phyloP scores from a whole-genome alignment of 2,888 invertebrate species.

The Alentia gelatinosa region DNA sequence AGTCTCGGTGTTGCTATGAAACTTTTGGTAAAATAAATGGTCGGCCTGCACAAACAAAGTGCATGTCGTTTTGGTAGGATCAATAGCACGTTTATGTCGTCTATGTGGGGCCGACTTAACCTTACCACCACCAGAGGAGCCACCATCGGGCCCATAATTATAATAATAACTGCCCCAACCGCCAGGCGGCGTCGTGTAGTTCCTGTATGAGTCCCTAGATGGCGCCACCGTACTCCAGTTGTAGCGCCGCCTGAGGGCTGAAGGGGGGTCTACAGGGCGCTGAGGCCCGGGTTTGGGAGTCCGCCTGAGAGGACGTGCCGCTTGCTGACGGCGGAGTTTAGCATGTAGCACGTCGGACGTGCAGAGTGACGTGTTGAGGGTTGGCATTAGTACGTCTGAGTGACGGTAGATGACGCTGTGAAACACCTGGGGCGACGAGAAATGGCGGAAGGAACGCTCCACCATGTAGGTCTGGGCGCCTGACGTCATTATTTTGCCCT shows the following conservation, averaged over 20 bases:
- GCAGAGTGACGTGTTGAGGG: constrained; percentile 66
- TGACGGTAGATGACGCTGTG: constrained; percentile 97
- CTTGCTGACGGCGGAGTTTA: constrained; percentile 65
- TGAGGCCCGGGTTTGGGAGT: background rate
- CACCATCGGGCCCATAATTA: background rate
- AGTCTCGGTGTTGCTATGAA: constrained; percentile 86
- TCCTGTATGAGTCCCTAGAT: background rate
- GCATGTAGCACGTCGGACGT: constrained; percentile 67
- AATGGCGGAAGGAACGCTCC: constrained; percentile 94
- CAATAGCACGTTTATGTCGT: constrained; percentile 76
- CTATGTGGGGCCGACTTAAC: background rate
- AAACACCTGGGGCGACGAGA: constrained; percentile 85
- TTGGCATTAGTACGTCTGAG: constrained; percentile 87
- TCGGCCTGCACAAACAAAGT: constrained; percentile 74
- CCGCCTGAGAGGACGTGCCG: background rate
- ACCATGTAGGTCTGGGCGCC: constrained; percentile 89
- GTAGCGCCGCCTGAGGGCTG: background rate
- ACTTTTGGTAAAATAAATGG: constrained; percentile 70
- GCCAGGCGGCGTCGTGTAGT: background rate
- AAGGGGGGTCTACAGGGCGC: background rate
- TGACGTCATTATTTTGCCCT: constrained; percentile 88
- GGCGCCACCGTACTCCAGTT: background rate
- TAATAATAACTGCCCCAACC: background rate
- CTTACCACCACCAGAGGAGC: background rate
- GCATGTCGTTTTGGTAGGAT: constrained; percentile 88